Evolutionary conservation across 1,140 invertebrate genomes (phyloP), one percentile per base, ranked within the genome.

Genomic region (Lordiphosa collinella): DNA sequence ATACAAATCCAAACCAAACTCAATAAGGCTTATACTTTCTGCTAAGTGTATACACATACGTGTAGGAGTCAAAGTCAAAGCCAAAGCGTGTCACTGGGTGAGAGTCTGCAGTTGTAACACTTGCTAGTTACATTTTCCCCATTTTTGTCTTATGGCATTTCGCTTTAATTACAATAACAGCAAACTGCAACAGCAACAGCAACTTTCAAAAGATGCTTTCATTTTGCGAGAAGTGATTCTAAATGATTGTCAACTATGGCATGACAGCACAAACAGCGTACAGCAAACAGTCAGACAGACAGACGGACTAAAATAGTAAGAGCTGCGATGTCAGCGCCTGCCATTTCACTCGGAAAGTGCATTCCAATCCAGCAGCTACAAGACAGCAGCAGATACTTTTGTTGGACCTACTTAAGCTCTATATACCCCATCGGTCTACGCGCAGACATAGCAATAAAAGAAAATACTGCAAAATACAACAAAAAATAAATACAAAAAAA

Each of bases 121-220:
- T 80, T 80, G 75, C 69, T 58, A 80, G 75, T 80, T 80, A 75
- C 76, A 82, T 82, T 82, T 80, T 75, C 76, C 63, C 76, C 71
- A 44, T 44, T 44, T 82, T 82, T 82, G 76, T 84, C 71, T 84
- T 80, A 82, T 80, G 75, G 75, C 70, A 80, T 80, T 80, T 82
- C 76, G 76, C 73, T 80, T 82, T 82, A 82, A 82, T 82, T 82
- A 84, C 66, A 80, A 80, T 80, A 80, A 76, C 70, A 80, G 60
- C 57, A 69, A 51, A 14, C 14, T 44, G 38, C 36, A 50, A 9
- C 14, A 38, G 49, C 35, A 29, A 35, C 69, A 74, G 67, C 72
- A 82, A 82, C 78, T 82, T 82, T 82, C 78, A 82, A 82, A 82
- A 82, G 78, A 84, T 82, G 78, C 78, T 82, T 82, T 82, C 78